Evolutionary conservation across 2,797 vertebrate genomes (phyloP), one percentile per base, ranked within the genome.

Genomic region (Sebastes dallii): DNA sequence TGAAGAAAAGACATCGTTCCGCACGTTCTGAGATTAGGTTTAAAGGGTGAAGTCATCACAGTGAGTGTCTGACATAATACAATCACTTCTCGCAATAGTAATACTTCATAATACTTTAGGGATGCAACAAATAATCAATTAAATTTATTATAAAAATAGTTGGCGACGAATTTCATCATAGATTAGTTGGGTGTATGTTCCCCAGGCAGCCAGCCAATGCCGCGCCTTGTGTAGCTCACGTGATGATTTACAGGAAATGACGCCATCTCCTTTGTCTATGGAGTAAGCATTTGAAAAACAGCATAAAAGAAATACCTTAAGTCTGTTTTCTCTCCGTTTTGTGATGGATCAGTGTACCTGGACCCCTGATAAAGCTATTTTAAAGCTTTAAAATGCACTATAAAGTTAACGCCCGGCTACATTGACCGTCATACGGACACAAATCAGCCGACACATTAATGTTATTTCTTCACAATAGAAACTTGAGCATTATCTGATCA

Each of bases 101-200:
- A 13, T 64, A 6, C 39, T 52, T 13, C 10, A n/a, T 12, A 64
- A 64, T 24, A 18, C n/a, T 73, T 59, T 1, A 56, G 42, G 42
- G 42, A 0, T 46, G 6, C 42, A 46, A 46, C 14, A 46, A 0
- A 16, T 46, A 16, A 46, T 46, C 42, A 46, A 18, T 46, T 0
- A 7, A 46, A 46, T 46, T 46, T 16, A 16, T 46, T 18, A 46
- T 42, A 46, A 42, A 42, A 46, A 42, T 42, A 42, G 39, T 42
- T 39, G 13, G 0, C 13, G 13, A 39, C 39, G 39, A 39, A 39
- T 39, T 42, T 42, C 14, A 42, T 0, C 14, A 16, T 42, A 7
- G 39, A 42, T 42, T 42, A 42, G 39, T 42, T 42, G 39, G 24
- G 25, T 16, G 39, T 42, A 42, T 42, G 39, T 16, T 0, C 13